Percentiles rank a stretch among this genome's conserved stretches.
phyloP scores from a whole-genome alignment of 2,113 vertebrate species.

The Corapipo altera region DNA sequence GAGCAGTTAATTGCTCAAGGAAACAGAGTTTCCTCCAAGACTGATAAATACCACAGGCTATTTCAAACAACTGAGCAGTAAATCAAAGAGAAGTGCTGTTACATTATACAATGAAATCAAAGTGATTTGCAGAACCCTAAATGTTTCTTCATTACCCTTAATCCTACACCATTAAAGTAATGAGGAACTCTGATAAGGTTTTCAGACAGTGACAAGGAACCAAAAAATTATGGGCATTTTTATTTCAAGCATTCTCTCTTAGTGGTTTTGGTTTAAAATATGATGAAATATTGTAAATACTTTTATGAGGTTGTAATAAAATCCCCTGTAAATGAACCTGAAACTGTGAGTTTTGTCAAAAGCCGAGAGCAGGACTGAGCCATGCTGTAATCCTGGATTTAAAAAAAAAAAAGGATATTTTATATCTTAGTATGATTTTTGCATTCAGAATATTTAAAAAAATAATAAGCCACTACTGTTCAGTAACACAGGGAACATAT shows the following conservation, averaged over 20 bases:
- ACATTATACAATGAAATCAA: conserved; percentile 38
- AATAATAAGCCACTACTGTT: not conserved
- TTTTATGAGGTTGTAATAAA: not conserved
- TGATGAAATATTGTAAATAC: conserved; percentile 29
- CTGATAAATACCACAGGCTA: conserved; percentile 2
- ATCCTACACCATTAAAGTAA: conserved; percentile 34
- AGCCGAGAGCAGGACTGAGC: not conserved
- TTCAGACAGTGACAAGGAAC: conserved; percentile 18
- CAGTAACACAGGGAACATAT: not conserved
- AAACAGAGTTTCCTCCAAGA: conserved; percentile 33
- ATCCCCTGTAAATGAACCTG: not conserved
- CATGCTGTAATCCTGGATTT: not conserved
- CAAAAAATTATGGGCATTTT: not conserved
- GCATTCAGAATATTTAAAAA: not conserved
- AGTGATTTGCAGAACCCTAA: conserved; percentile 53
- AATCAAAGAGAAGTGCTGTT: conserved; percentile 32
- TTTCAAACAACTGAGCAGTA: conserved; percentile 34
- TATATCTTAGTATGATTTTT: not conserved
- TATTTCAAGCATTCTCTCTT: conserved; percentile 26
- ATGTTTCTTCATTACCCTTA: conserved; percentile 47
- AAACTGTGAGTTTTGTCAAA: not conserved
- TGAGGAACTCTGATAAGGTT: conserved; percentile 27
- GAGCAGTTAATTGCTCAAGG: conserved; percentile 31
- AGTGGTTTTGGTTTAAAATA: not conserved
- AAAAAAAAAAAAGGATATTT: not conserved